phyloP scores from a whole-genome alignment of 1,140 invertebrate species.

The Drosophila bifasciata region DNA sequence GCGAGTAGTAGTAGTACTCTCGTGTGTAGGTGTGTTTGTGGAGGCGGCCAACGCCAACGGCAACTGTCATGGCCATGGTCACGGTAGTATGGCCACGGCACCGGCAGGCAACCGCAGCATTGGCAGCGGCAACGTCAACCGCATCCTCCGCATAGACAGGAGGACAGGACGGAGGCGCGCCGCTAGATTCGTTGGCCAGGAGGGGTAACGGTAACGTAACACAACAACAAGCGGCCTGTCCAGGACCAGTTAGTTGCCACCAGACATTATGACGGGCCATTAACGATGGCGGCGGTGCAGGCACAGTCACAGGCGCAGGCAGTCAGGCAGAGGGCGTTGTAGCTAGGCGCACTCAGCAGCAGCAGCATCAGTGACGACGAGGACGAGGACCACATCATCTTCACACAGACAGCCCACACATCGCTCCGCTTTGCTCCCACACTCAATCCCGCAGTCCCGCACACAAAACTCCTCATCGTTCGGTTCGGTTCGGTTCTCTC shows the following conservation, averaged over 20 bases:
- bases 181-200: constrained; percentile 8
- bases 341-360: constrained; percentile 59
- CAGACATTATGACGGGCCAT: constrained; percentile 36
- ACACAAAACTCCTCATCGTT: constrained; percentile 39
- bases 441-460: constrained; percentile 39
- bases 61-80: too few relatives aligned
- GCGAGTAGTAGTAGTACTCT: not conserved
- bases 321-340: constrained; percentile 39
- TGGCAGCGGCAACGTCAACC: too few relatives aligned
- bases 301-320: constrained; percentile 42
- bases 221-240: constrained; percentile 72
- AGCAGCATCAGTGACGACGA: constrained; percentile 42
- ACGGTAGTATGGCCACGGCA: too few relatives aligned
- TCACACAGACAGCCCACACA: constrained; percentile 39
- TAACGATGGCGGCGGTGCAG: constrained; percentile 61
- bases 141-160: constrained; percentile 14
- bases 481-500: constrained; percentile 30
- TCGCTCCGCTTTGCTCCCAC: constrained; percentile 20
- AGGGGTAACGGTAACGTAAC: constrained; percentile 47
- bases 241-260: constrained; percentile 69
- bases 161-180: constrained; percentile 8
- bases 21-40: constrained; percentile 6
- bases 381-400: constrained; percentile 19
- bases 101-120: too few relatives aligned
- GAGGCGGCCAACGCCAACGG: constrained; percentile 40